These are phyloP conservation scores for Catocala sponsa DNA, from an alignment of 2,888 invertebrate genomes.

Conservation along the genomic window DNA sequence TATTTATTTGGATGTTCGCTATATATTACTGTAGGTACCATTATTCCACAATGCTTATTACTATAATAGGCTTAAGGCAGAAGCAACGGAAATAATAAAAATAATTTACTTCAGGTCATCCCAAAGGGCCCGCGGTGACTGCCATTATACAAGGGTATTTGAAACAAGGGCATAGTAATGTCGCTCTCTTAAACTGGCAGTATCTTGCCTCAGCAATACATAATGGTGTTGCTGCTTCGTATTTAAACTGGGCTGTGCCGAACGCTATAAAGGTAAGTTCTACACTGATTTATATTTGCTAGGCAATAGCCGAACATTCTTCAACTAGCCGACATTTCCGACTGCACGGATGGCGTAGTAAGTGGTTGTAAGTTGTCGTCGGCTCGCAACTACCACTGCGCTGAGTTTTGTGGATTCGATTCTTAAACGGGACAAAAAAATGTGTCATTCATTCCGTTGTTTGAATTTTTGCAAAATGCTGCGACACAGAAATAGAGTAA, in stretches of 20 bases:
- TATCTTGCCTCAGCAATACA: constrained; percentile 65
- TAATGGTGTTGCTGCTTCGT: constrained; percentile 64
- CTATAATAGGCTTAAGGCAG: constrained; percentile 29
- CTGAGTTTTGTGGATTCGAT: too few species aligned
- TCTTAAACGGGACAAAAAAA: too few species aligned
- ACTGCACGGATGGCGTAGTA: too few species aligned
- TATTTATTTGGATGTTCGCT: not conserved
- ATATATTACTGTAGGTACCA: not conserved
- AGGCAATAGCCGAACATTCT: too few species aligned
- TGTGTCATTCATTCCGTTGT: too few species aligned
- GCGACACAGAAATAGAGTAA: too few species aligned
- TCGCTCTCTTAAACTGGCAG: constrained; percentile 79
- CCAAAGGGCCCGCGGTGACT: constrained; percentile 72
- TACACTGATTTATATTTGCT: too few species aligned
- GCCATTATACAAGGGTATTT: constrained; percentile 67
- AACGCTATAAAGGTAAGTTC: constrained; percentile 71
- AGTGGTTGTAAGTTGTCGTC: too few species aligned
- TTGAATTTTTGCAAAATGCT: too few species aligned
- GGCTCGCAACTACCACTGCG: too few species aligned
- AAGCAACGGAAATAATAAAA: constrained; percentile 39
- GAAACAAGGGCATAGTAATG: constrained; percentile 66
- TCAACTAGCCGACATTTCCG: too few species aligned
- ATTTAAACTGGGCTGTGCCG: constrained; percentile 76
- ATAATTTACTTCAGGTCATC: constrained; percentile 64
- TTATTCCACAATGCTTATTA: constrained; percentile 20